These are phyloP conservation scores for Dendrolimus houi DNA, from an alignment of 2,888 invertebrate species.

Conservation along the genomic window DNA sequence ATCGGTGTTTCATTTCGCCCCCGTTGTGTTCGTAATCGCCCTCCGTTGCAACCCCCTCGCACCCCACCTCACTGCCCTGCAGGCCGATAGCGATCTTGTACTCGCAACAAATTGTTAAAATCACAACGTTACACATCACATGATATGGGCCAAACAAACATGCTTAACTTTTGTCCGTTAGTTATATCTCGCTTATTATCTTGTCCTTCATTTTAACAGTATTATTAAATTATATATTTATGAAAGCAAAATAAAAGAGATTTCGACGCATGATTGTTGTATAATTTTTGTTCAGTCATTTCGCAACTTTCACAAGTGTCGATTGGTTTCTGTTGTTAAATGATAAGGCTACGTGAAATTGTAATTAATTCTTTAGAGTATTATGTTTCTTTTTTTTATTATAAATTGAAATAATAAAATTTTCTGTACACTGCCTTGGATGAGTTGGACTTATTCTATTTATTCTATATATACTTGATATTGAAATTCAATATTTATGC, in stretches of 20 bases:
- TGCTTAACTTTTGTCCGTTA: not conserved
- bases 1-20: conserved; percentile 69
- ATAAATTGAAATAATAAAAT: not conserved
- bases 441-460: too few relatives aligned
- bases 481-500: too few relatives aligned
- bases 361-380: not conserved
- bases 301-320: not conserved
- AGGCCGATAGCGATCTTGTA: not conserved
- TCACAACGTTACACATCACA: too few relatives aligned
- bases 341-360: not conserved
- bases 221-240: not conserved
- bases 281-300: not conserved
- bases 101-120: not conserved
- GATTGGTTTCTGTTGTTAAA: not conserved
- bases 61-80: not conserved
- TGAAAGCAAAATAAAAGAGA: not conserved
- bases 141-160: too few relatives aligned
- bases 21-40: conserved; percentile 14
- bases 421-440: not conserved
- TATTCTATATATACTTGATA: too few relatives aligned
- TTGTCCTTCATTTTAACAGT: not conserved
- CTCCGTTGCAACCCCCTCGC: not conserved
- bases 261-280: not conserved
- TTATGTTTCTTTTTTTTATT: not conserved
- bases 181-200: not conserved